Evolutionary conservation across 2,888 invertebrate genomes (phyloP).

Genomic region (Cacoxenus indagator): DNA sequence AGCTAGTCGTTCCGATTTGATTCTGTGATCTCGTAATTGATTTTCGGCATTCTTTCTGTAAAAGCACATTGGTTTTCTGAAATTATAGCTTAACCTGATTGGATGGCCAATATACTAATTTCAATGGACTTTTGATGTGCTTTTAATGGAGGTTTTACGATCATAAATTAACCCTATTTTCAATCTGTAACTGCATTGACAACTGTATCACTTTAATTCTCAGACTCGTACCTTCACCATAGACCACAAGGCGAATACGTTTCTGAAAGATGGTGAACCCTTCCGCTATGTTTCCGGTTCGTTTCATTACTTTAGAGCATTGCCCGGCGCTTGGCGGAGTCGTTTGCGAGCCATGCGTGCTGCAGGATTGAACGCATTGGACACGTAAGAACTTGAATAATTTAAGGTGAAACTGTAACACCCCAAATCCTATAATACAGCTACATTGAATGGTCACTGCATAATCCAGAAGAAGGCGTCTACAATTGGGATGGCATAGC

Average conservation of each 20-base stretch:
- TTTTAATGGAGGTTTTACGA: too few relatives aligned
- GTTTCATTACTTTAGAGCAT: constrained; percentile 90
- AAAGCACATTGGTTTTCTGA: too few relatives aligned
- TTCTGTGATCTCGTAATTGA: too few relatives aligned
- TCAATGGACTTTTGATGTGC: too few relatives aligned
- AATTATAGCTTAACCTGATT: too few relatives aligned
- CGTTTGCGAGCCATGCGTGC: constrained; percentile 82
- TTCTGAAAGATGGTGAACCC: constrained; percentile 80
- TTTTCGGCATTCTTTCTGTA: too few relatives aligned
- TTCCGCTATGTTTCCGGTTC: constrained; percentile 83
- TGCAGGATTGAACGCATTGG: constrained; percentile 87
- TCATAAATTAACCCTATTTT: too few relatives aligned
- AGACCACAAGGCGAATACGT: constrained; percentile 75
- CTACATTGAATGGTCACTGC: constrained; percentile 91
- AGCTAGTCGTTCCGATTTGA: too few relatives aligned
- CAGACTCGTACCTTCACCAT: constrained; percentile 67
- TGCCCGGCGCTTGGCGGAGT: constrained; percentile 83
- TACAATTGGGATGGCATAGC: constrained; percentile 78
- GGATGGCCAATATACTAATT: too few relatives aligned
- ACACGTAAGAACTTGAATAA: constrained; percentile 76
- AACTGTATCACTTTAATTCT: too few relatives aligned
- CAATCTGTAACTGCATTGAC: too few relatives aligned
- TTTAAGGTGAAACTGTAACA: neutral
- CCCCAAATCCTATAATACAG: constrained; percentile 67
- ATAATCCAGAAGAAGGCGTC: constrained; percentile 81